Percentiles rank a stretch among this genome's conserved stretches.
phyloP scores from a whole-genome alignment of 1,140 invertebrate genomes.

The Homalodisca vitripennis region DNA sequence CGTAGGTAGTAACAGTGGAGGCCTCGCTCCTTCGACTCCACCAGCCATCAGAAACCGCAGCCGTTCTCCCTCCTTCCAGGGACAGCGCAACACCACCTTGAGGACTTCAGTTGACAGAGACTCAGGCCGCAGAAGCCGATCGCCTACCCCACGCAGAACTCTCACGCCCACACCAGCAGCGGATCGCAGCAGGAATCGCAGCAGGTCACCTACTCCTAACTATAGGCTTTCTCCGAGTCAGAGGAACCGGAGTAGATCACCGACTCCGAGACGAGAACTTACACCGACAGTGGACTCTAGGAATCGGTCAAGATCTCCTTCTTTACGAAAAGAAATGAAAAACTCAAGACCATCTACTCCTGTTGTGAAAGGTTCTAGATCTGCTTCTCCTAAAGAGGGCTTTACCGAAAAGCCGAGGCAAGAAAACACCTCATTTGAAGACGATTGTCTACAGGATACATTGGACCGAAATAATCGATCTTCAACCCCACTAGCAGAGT shows the following conservation, averaged over 20 bases:
- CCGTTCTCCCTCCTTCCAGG: constrained; percentile 35
- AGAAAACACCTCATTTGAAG: not conserved
- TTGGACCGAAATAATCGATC: not conserved
- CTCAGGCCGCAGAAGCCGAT: constrained; percentile 13
- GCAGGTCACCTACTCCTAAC: constrained; percentile 22
- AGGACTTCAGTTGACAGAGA: constrained; percentile 17
- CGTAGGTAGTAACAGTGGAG: constrained; percentile 49
- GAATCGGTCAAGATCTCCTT: constrained; percentile 30
- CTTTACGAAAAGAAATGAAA: not conserved
- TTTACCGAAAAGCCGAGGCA: not conserved
- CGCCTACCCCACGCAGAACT: constrained; percentile 11
- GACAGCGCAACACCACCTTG: constrained; percentile 37
- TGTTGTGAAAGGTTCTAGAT: constrained; percentile 11
- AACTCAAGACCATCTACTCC: constrained; percentile 1
- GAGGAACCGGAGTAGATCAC: constrained; percentile 42
- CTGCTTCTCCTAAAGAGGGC: constrained; percentile 22
- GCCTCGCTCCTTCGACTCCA: constrained; percentile 9
- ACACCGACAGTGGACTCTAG: constrained; percentile 9
- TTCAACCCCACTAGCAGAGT: not conserved
- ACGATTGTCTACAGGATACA: not conserved
- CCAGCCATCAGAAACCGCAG: constrained; percentile 33
- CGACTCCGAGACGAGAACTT: constrained; percentile 35
- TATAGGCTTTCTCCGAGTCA: not conserved
- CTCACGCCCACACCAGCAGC: not conserved
- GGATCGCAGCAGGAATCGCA: constrained; percentile 6